Evolutionary conservation across 1,140 invertebrate species (phyloP).

Genomic region (Caerostris extrusa): DNA sequence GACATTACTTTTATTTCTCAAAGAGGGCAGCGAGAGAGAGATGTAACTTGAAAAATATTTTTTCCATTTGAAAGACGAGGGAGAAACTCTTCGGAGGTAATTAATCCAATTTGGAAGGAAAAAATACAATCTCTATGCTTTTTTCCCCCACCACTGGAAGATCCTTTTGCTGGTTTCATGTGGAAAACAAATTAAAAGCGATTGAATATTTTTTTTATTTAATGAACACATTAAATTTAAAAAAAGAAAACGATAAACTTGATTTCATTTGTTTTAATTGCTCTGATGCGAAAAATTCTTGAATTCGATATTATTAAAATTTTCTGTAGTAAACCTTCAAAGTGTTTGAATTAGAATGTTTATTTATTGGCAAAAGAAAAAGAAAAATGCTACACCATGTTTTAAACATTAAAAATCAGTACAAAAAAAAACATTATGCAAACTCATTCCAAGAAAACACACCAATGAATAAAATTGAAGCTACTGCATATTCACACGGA

Average conservation of each 20-base stretch:
- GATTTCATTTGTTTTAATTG: background rate
- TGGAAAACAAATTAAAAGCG: background rate
- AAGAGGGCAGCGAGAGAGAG: background rate
- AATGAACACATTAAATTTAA: conserved; percentile 12
- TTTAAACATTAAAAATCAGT: no score
- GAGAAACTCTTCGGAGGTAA: conserved; percentile 34
- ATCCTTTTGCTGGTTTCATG: background rate
- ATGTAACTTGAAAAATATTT: background rate
- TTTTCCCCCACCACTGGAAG: no score
- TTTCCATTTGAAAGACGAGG: background rate
- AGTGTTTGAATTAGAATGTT: no score
- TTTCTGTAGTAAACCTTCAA: no score
- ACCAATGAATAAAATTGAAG: no score
- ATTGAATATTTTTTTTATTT: background rate
- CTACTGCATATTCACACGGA: no score
- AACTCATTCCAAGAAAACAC: no score
- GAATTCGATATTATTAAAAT: no score
- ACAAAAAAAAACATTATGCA: no score
- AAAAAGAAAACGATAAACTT: background rate
- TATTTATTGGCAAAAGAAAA: no score
- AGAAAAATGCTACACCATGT: no score
- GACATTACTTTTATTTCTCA: conserved; percentile 57
- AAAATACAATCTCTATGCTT: background rate
- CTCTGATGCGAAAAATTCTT: no score
- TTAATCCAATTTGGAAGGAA: conserved; percentile 29